Evolutionary conservation across 2,113 vertebrate genomes (phyloP).

Genomic region (Prunella himalayana): DNA sequence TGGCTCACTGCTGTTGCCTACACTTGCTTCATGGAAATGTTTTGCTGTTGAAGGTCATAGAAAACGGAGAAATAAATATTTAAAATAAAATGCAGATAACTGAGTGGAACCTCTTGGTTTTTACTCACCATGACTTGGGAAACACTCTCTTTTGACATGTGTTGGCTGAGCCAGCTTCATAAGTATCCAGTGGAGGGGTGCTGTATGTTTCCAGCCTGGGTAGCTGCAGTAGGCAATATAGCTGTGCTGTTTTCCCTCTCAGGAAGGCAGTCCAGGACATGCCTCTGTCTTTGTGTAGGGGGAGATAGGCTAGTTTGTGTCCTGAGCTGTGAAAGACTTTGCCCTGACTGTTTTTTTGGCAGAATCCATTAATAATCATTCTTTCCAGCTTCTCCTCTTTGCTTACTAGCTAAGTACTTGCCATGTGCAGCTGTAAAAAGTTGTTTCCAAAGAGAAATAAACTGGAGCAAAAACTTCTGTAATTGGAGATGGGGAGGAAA

Average conservation of each 20-base stretch:
- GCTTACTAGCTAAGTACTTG: slow-evolving; percentile 13
- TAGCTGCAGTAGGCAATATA: background rate
- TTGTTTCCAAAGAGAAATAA: slow-evolving; percentile 60
- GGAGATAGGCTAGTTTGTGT: background rate
- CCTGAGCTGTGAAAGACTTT: background rate
- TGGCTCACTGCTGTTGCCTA: background rate
- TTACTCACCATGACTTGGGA: background rate
- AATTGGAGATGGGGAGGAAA: slow-evolving; percentile 7
- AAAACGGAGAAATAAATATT: background rate
- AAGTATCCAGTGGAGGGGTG: background rate
- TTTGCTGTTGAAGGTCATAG: accelerated
- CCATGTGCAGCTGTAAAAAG: slow-evolving; percentile 61
- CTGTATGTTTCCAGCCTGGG: accelerated
- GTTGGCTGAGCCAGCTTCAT: background rate
- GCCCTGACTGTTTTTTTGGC: slow-evolving; percentile 17
- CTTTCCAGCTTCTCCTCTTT: slow-evolving; percentile 38
- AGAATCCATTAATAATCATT: slow-evolving; percentile 2
- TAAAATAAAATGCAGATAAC: background rate
- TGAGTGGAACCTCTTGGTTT: background rate
- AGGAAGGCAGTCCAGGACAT: background rate
- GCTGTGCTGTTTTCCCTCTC: background rate
- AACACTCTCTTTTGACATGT: accelerated
- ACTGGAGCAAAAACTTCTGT: background rate
- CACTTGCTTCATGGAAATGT: background rate
- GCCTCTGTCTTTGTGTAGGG: background rate